A percentile compares a stretch with the other conserved stretches of the same genome.
phyloP scores from a whole-genome alignment of 1,140 invertebrate species.

The Formica selysi region DNA sequence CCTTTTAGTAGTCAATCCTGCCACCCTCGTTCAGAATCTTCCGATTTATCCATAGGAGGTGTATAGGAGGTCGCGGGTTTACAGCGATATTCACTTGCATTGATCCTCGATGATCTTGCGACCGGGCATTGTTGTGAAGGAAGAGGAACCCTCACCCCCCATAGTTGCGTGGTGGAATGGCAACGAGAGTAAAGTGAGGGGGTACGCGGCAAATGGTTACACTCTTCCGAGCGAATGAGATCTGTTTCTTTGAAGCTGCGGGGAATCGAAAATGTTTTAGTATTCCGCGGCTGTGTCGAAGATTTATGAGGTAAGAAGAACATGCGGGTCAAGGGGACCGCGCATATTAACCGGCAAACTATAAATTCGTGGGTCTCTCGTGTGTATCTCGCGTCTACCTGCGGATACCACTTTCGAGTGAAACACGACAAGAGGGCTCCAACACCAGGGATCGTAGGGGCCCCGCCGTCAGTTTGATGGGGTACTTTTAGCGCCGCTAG shows the following conservation, averaged over 20 bases:
- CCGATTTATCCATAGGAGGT: constrained; percentile 65
- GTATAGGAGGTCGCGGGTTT: constrained; percentile 43
- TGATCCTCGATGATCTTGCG: constrained; percentile 68
- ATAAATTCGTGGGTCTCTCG: constrained; percentile 70
- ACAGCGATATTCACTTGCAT: constrained; percentile 75
- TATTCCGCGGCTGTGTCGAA: constrained; percentile 67
- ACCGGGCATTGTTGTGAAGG: constrained; percentile 66
- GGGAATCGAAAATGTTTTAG: constrained; percentile 73
- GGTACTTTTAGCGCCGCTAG: constrained; percentile 67
- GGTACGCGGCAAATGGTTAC: constrained; percentile 60
- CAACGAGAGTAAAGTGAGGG: background rate
- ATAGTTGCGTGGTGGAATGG: background rate
- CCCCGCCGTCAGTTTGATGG: constrained; percentile 54
- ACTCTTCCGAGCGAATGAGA: constrained; percentile 52
- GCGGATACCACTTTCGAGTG: constrained; percentile 60
- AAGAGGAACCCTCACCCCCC: background rate
- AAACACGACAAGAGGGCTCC: constrained; percentile 62
- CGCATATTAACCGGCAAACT: constrained; percentile 72
- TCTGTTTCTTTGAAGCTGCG: constrained; percentile 38
- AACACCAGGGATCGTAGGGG: constrained; percentile 52
- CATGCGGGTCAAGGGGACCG: constrained; percentile 73
- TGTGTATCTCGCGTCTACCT: constrained; percentile 66
- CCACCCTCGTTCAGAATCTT: constrained; percentile 40
- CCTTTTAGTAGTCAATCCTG: constrained; percentile 76
- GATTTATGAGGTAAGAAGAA: constrained; percentile 75